phyloP scores from a whole-genome alignment of 2,113 vertebrate species.

The Protomyctophum bolini region DNA sequence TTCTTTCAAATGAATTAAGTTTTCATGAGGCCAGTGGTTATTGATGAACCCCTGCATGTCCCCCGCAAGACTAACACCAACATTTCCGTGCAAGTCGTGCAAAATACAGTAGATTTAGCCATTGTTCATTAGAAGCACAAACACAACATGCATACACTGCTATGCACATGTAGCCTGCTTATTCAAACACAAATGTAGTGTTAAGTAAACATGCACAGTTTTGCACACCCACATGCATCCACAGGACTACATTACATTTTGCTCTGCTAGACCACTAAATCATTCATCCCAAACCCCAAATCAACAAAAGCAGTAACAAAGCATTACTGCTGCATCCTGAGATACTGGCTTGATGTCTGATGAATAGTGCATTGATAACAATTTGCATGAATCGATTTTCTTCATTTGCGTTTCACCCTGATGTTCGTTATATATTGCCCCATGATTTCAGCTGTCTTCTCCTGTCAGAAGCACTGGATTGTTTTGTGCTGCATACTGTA shows the following conservation, averaged over 20 bases:
- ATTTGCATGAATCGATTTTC: conserved; percentile 19
- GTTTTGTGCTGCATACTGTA: too few species aligned
- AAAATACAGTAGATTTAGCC: conserved; percentile 32
- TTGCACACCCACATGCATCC: conserved; percentile 3
- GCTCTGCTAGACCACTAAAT: conserved; percentile 31
- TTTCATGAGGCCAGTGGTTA: conserved; percentile 54
- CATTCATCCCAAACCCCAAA: conserved; percentile 29
- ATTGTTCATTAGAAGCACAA: conserved; percentile 26
- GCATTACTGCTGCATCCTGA: neutral
- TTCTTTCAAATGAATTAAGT: conserved; percentile 45
- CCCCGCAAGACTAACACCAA: conserved; percentile 12
- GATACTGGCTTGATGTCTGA: conserved; percentile 14
- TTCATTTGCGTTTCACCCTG: neutral
- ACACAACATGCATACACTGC: neutral
- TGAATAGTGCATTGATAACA: conserved; percentile 24
- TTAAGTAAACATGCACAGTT: neutral
- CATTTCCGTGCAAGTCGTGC: conserved; percentile 25
- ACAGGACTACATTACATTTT: conserved; percentile 11
- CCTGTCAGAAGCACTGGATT: neutral
- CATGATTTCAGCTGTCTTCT: neutral
- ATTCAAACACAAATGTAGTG: neutral
- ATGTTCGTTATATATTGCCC: conserved; percentile 18
- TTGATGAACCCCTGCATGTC: conserved; percentile 44
- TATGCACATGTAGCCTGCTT: neutral
- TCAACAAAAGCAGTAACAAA: conserved; percentile 28